Evolutionary conservation across 2,888 invertebrate genomes (phyloP), one percentile per base, ranked within the genome.

Genomic region (Polyploca ridens): DNA sequence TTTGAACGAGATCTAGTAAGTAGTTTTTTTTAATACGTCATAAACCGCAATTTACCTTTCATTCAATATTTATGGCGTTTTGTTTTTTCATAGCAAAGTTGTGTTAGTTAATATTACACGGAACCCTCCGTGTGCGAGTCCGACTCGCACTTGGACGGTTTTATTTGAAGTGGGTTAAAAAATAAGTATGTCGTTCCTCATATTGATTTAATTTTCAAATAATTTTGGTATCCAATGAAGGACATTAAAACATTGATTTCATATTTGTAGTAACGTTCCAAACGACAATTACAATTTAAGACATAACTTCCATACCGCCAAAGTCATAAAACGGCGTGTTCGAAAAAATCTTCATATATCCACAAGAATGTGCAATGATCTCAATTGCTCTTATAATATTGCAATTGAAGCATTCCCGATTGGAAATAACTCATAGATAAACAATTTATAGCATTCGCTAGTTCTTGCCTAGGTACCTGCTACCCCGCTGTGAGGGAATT

Each of bases 391-490:
- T 74, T 75, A 72, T 78, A 77, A 76, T 27, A 41, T 61, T 19
- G 44, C 61, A 61, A 75, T 76, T 71, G 70, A 76, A 74, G 72
- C 76, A 83, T 86, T 85, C 83, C 83, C 75, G 77, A 79, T 76
- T 73, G 69, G 69, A 74, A 76, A 76, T 76, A 71, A 82, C 79
- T 77, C 71, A 77, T 78, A 84, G 80, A 82, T 80, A 82, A 82
- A 49, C 7, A 14, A 49, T 19, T 84, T 82, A 81, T 74, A 61
- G 27, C 41, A 70, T 63, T 67, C 59, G 69, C 71, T 67, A 73
- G 69, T 66, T 63, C 64, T 65, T 65, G 64, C 63, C 69, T 65
- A 72, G 67, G 68, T 67, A 41, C 38, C 11, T 11, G 69, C 69
- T 54, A 75, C 74, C 78, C 77, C 60, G 75, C 78, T 76, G 75